Conservation (phyloP, 53 echinoderm and acorn worm species). For the Echinarachnius parma region DNA sequence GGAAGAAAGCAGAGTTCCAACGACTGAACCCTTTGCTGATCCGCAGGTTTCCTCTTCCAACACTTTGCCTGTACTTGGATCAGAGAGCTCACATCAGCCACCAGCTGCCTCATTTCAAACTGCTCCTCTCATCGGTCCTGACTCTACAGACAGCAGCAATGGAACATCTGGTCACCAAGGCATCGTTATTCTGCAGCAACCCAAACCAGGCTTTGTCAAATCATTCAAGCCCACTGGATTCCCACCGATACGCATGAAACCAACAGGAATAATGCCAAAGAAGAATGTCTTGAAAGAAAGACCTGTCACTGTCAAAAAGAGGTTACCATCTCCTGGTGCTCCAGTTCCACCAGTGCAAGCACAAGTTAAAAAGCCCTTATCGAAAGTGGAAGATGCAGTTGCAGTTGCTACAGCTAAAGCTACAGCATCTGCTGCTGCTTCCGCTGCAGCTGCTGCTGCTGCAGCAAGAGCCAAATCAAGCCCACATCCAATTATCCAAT, state of each 20-base stretch:
- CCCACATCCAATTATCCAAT: too few relatives aligned
- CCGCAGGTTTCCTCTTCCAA: not conserved
- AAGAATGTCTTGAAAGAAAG: constrained; percentile 42
- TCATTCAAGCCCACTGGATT: constrained; percentile 35
- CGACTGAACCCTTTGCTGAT: not conserved
- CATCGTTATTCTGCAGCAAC: constrained; percentile 39
- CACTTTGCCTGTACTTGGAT: not conserved
- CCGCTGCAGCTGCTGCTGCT: constrained; percentile 51
- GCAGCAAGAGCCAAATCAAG: constrained; percentile 21
- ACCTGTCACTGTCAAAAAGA: constrained; percentile 48
- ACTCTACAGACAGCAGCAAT: constrained; percentile 1
- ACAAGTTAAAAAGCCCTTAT: constrained; percentile 18
- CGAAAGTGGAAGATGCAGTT: constrained; percentile 7
- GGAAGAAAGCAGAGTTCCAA: constrained; percentile 18
- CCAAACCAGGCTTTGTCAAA: constrained; percentile 36
- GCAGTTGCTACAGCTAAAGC: constrained; percentile 43
- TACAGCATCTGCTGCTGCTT: constrained; percentile 40
- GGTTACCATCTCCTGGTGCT: constrained; percentile 33
- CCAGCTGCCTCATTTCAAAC: not conserved
- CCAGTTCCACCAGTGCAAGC: constrained; percentile 4
- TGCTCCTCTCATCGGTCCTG: not conserved
- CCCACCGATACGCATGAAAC: constrained; percentile 36
- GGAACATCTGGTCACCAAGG: constrained; percentile 13
- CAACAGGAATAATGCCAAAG: constrained; percentile 41
- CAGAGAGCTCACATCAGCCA: not conserved